phyloP scores from a whole-genome alignment of 1,140 invertebrate genomes.

The Pachyrhynchus sulphureomaculatus region DNA sequence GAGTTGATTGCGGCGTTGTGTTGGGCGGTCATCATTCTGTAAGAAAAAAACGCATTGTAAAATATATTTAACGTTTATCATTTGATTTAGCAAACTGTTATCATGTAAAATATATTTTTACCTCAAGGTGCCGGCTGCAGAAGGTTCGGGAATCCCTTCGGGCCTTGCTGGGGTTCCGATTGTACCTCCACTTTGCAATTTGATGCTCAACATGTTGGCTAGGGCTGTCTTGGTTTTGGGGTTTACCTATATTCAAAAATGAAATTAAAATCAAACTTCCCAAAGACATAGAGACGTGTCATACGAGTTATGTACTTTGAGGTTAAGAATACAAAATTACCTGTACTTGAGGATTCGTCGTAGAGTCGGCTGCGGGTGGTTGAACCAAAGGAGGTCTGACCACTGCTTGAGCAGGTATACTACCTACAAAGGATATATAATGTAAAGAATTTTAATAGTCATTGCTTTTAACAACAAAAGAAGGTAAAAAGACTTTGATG shows the following conservation, averaged over 20 bases:
- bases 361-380: constrained; percentile 43
- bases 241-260: constrained; percentile 57
- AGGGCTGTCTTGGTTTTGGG: constrained; percentile 93
- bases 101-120: no score
- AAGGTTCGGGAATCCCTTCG: constrained; percentile 57
- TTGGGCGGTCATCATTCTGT: constrained; percentile 76
- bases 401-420: constrained; percentile 38
- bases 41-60: not conserved
- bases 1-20: constrained; percentile 63
- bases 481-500: not conserved
- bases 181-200: constrained; percentile 60
- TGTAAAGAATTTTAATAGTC: not conserved
- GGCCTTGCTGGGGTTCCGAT: constrained; percentile 36
- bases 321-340: constrained; percentile 52
- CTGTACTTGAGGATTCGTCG: constrained; percentile 37
- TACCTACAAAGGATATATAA: not conserved
- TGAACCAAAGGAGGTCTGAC: constrained; percentile 29
- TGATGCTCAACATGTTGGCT: constrained; percentile 90
- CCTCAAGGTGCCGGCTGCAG: constrained; percentile 69
- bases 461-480: constrained; percentile 33
- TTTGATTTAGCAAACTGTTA: no score
- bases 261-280: constrained; percentile 44
- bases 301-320: not conserved
- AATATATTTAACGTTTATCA: not conserved
- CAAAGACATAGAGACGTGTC: not conserved